phyloP scores from a whole-genome alignment of 1,140 invertebrate genomes.

The Oscheius sp. region DNA sequence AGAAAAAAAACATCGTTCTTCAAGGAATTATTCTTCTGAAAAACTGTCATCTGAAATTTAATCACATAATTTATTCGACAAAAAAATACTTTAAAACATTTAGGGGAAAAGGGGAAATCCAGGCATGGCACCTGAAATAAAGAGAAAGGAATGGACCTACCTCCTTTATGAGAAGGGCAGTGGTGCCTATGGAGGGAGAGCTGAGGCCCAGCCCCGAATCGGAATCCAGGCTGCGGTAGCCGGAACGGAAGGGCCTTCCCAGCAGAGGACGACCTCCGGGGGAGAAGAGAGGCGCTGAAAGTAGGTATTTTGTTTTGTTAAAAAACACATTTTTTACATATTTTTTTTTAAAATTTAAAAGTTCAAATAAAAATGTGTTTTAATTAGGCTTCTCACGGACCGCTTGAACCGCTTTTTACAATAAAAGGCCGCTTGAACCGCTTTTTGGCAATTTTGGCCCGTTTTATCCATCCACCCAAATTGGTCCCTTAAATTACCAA shows the following conservation, averaged over 20 bases:
- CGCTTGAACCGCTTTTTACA: background rate
- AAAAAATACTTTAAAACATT: no score
- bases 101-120: no score
- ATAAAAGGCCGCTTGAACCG: no score
- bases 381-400: background rate
- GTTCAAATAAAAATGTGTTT: background rate
- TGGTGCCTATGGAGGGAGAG: slow-evolving; percentile 26
- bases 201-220: slow-evolving; percentile 27
- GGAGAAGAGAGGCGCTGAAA: background rate
- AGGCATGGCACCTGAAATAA: slow-evolving; percentile 14
- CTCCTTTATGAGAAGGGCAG: slow-evolving; percentile 31
- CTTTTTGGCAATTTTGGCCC: background rate
- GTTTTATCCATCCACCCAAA: background rate
- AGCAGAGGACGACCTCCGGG: slow-evolving; percentile 17
- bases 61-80: no score
- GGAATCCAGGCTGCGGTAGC: slow-evolving; percentile 12
- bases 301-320: background rate
- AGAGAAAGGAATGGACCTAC: background rate
- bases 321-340: no score
- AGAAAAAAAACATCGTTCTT: no score
- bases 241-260: background rate
- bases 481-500: no score
- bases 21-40: no score
- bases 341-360: slow-evolving; percentile 2
- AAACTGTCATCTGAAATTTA: no score